Evolutionary conservation across 64 coral and sea anemone species (phyloP), one percentile per base, ranked within the genome.

Genomic region (Porites australiensis): DNA sequence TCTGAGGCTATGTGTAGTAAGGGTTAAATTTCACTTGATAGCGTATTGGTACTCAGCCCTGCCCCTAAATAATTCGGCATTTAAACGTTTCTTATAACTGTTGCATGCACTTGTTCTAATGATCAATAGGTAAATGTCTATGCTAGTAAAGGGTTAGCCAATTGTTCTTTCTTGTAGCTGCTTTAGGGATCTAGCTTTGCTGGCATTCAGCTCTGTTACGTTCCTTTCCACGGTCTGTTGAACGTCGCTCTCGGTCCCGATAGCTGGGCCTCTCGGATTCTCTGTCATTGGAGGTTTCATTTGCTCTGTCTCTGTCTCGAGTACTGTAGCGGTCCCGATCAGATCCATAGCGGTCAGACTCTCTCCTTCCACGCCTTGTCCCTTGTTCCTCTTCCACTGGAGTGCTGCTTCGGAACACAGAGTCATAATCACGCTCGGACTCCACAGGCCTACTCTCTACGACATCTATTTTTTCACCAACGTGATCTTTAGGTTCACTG

Each of bases 401-500:
- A 4, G 81, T 84, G 81, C 81, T 84, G 46, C 75, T 78, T 13
- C 75, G 44, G 18, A 46, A 68, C 5, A 51, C 14, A 13, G 61
- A 44, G 63, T 44, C 15, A 27, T 78, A 78, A n/a, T 78, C 75
- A 20, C 50, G 62, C 63, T 65, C 63, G 45, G 81, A 49, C 81
- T 84, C 81, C 69, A 60, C 69, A 11, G 8, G 47, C n/a, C 22
- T 65, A 8, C 45, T 84, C 51, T 48, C 45, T 13, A 19, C 44
- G 13, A 60, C 81, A 16, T 84, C 64, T 13, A 84, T n/a, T 3
- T 61, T 84, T 46, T 84, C 81, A 2, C 81, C 62, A 13, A 84
- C 45, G 81, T 84, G 81, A n/a, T 84, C 81, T 84, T 13, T 66
- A 7, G 62, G 81, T 69, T 14, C 61, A 21, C 27, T 84, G 14